Evolutionary conservation across 2,888 invertebrate species (phyloP).

Genomic region (Apeira syringaria): DNA sequence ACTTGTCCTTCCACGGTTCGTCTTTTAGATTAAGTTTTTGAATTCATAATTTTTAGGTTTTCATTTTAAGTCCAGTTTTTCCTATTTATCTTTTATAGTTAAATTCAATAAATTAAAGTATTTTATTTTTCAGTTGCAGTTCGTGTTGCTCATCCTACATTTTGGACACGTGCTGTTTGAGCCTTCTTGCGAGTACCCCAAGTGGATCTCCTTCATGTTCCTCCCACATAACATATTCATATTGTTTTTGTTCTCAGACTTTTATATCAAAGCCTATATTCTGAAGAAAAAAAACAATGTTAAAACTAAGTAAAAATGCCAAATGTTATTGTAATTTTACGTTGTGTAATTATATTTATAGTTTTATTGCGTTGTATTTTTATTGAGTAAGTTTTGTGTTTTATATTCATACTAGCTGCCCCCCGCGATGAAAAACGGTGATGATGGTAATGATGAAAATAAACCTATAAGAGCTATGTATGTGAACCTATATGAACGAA

Average conservation of each 20-base stretch:
- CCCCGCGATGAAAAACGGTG: too few relatives aligned
- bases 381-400: background rate
- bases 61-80: too few relatives aligned
- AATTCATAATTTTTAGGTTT: too few relatives aligned
- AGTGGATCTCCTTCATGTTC: conserved; percentile 80
- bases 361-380: conserved; percentile 6
- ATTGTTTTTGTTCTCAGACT: conserved; percentile 86
- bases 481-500: too few relatives aligned
- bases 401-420: too few relatives aligned
- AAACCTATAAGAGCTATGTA: too few relatives aligned
- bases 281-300: conserved; percentile 69
- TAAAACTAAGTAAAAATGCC: conserved; percentile 30
- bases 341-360: conserved; percentile 11
- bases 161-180: conserved; percentile 80
- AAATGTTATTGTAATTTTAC: conserved; percentile 18
- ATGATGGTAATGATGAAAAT: too few relatives aligned
- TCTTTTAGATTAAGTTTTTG: too few relatives aligned
- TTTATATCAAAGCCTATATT: conserved; percentile 87
- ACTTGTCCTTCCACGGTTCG: too few relatives aligned
- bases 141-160: conserved; percentile 85
- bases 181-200: conserved; percentile 85
- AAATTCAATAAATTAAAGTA: too few relatives aligned
- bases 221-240: conserved; percentile 88
- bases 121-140: conserved; percentile 80
- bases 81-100: too few relatives aligned